These are phyloP conservation scores for Mantis religiosa DNA, from an alignment of 2,888 invertebrate species.

Conservation along the genomic window DNA sequence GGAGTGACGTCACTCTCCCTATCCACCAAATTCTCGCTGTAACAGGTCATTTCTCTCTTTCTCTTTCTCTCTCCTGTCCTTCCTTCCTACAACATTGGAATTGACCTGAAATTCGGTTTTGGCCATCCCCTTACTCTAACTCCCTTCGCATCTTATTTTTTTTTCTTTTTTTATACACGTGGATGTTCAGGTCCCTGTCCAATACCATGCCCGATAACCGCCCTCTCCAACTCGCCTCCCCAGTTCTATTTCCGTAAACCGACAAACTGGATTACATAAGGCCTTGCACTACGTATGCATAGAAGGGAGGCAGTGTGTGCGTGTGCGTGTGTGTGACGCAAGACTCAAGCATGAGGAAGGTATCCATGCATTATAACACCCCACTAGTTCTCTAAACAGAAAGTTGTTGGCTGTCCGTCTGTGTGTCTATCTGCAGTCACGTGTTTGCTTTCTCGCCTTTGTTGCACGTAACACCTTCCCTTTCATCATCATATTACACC, in stretches of 20 bases:
- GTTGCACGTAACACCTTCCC: background rate
- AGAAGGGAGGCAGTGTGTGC: background rate
- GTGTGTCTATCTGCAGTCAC: background rate
- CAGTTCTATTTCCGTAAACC: conserved; percentile 9
- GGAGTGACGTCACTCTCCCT: background rate
- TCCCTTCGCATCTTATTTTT: background rate
- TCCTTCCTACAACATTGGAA: background rate
- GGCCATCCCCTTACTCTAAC: conserved; percentile 4
- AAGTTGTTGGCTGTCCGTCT: background rate
- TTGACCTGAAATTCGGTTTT: conserved; percentile 10
- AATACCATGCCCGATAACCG: background rate
- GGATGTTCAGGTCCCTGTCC: background rate
- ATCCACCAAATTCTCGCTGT: background rate
- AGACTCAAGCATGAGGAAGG: background rate
- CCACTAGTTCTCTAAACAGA: background rate
- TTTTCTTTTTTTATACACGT: background rate
- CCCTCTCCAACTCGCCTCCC: background rate
- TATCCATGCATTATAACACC: background rate
- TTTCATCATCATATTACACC: too few species aligned
- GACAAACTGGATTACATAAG: conserved; percentile 11
- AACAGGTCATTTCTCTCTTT: background rate
- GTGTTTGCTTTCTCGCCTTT: background rate
- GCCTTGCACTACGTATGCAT: background rate
- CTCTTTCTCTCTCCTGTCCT: background rate
- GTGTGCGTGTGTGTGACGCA: background rate